phyloP scores from a whole-genome alignment of 1,140 invertebrate species.

The Oedothorax gibbosus region DNA sequence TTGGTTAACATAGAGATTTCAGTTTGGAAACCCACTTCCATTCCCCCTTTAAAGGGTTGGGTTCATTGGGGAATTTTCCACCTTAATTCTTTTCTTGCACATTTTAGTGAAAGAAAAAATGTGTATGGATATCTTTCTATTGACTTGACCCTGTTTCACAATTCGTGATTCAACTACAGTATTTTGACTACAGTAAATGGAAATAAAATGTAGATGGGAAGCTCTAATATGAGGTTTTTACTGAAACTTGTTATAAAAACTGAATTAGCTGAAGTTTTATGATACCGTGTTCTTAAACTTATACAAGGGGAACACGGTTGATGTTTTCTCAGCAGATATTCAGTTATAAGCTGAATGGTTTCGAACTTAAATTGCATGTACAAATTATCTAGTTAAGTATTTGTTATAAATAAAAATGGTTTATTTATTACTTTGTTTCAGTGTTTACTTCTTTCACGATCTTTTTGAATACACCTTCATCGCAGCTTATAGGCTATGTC shows the following conservation, averaged over 20 bases:
- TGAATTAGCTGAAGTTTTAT: constrained; percentile 16
- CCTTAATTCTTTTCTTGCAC: not conserved
- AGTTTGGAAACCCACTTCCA: too few species aligned
- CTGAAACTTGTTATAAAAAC: not conserved
- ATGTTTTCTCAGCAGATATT: constrained; percentile 26
- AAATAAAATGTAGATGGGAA: not conserved
- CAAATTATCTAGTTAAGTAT: too few species aligned
- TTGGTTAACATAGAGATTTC: too few species aligned
- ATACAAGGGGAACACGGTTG: constrained; percentile 17
- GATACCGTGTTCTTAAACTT: constrained; percentile 42
- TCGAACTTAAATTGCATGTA: too few species aligned
- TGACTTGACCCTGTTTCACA: not conserved
- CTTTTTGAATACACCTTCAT: too few species aligned
- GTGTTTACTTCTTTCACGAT: too few species aligned
- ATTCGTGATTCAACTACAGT: not conserved
- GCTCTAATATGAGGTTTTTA: not conserved
- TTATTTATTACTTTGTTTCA: too few species aligned
- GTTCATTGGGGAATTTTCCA: not conserved
- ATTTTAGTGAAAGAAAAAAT: not conserved
- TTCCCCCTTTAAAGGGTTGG: too few species aligned
- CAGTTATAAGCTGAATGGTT: not conserved
- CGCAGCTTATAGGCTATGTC: too few species aligned
- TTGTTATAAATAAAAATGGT: too few species aligned
- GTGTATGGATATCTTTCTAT: too few species aligned
- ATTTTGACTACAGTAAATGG: not conserved